A percentile compares a stretch with the other conserved stretches of the same genome.
These are phyloP conservation scores for Oostethus manadensis DNA, from an alignment of 2,113 vertebrate species.

Conservation along the genomic window DNA sequence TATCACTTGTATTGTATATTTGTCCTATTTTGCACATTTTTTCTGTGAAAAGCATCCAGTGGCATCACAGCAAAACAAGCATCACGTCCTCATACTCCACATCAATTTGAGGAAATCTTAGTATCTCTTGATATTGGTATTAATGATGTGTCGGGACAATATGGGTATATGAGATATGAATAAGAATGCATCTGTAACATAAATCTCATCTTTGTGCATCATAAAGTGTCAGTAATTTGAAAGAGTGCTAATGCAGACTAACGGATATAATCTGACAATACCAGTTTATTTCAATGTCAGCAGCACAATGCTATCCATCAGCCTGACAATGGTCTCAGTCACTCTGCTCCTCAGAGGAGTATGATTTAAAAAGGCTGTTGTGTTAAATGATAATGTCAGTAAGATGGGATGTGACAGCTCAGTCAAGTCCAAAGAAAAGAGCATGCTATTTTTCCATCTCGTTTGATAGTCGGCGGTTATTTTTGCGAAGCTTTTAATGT, in stretches of 20 bases:
- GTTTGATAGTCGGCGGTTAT: background rate
- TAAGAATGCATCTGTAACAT: too few species aligned
- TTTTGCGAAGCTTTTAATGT: slow-evolving; percentile 2
- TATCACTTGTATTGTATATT: too few species aligned
- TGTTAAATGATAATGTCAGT: slow-evolving; percentile 37
- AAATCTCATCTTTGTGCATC: too few species aligned
- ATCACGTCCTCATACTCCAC: too few species aligned
- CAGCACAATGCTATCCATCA: slow-evolving; percentile 44
- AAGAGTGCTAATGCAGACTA: slow-evolving; percentile 29
- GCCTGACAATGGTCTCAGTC: slow-evolving; percentile 33
- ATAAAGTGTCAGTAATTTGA: slow-evolving; percentile 5
- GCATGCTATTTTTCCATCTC: slow-evolving; percentile 6
- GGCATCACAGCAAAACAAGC: too few species aligned
- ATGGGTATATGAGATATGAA: too few species aligned
- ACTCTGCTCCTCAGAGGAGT: slow-evolving; percentile 25
- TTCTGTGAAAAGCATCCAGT: too few species aligned
- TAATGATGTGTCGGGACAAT: too few species aligned
- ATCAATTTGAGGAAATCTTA: too few species aligned
- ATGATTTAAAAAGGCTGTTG: slow-evolving; percentile 41
- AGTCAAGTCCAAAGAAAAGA: slow-evolving; percentile 12
- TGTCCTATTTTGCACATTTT: too few species aligned
- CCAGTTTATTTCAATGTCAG: slow-evolving; percentile 39
- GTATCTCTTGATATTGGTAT: too few species aligned
- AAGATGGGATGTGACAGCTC: slow-evolving; percentile 40
- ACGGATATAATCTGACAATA: slow-evolving; percentile 35